phyloP scores from a whole-genome alignment of 2,888 invertebrate genomes.

The Xestobium rufovillosum region DNA sequence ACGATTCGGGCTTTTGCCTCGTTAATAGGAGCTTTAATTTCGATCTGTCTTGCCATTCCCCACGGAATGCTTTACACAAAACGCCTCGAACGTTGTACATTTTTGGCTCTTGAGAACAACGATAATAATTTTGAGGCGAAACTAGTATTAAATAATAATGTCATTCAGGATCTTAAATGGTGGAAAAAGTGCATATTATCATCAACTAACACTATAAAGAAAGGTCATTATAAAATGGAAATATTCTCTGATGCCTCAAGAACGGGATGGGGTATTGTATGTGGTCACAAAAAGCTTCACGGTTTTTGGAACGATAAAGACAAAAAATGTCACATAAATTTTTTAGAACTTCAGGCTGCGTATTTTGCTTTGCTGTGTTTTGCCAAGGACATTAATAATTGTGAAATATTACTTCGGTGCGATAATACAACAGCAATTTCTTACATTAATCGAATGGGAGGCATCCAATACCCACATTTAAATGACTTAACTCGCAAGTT shows the following conservation, averaged over 20 bases:
- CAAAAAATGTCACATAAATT: conserved; percentile 19
- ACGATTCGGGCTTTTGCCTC: conserved; percentile 5
- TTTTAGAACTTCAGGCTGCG: conserved; percentile 15
- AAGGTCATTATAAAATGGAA: conserved; percentile 10
- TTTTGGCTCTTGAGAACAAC: conserved; percentile 15
- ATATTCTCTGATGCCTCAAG: conserved; percentile 17
- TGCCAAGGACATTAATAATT: conserved; percentile 10
- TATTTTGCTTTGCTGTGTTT: conserved; percentile 19
- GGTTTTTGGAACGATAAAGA: conserved; percentile 22
- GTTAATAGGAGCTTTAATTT: conserved; percentile 20
- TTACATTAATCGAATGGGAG: conserved; percentile 6
- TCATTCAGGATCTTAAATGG: conserved; percentile 23
- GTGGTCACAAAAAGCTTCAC: conserved; percentile 11
- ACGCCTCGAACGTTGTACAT: conserved; percentile 18
- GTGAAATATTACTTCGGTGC: conserved; percentile 17
- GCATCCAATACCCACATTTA: conserved; percentile 4
- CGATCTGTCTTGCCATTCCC: conserved; percentile 25
- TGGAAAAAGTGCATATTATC: conserved; percentile 15
- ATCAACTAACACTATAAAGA: conserved; percentile 11
- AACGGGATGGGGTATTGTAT: conserved; percentile 23
- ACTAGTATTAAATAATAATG: conserved; percentile 8
- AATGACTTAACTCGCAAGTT: conserved; percentile 2
- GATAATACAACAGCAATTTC: conserved; percentile 16
- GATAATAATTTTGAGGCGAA: conserved; percentile 15
- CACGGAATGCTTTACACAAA: conserved; percentile 24